Evolutionary conservation across 2,113 vertebrate species (phyloP), one percentile per base, ranked within the genome.

Genomic region (Tragulus kanchil): DNA sequence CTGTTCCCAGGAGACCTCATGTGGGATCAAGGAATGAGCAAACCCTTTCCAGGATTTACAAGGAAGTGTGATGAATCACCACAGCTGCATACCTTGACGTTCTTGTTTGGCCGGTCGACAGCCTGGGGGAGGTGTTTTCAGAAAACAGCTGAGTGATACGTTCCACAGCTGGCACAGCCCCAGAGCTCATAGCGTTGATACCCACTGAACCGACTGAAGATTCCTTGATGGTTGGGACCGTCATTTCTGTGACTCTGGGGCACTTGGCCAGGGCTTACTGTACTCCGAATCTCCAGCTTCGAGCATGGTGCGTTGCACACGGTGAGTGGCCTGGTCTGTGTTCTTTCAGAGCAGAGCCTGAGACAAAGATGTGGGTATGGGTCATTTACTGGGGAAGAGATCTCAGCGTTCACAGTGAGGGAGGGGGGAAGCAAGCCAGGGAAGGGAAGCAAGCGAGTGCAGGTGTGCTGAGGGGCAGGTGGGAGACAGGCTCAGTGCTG

Each of bases 101-200:
- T 79, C 85, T 77, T 79, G 75, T 69, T 94, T 90, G 87, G 94
- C 88, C 85, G 54, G 58, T 92, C 83, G 65, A 61, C 0, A 12
- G 64, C 58, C 73, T 67, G 25, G 56, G 56, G 86, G 85, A 93
- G 84, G 54, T 89, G 90, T 93, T 96, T 97, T 90, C 52, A 75
- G 87, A 92, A 95, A 89, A 31, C 0, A 3, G 62, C 19, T 42
- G 59, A 87, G 54, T 85, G 85, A 78, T 75, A 52, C 58, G 45
- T 12, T 36, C 36, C 36, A 36, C 64, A 90, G 59, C 73, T 89
- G 64, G 94, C 85, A 23, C 0, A 0, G 87, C 87, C 93, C 88
- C 26, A 62, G 90, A 79, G 58, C 86, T 73, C 19, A 17, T 31
- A 23, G 77, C 36, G 48, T 75, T 54, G 75, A 77, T 50, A 17